Evolutionary conservation across 2,888 invertebrate species (phyloP).

Genomic region (Octonoba sinensis): DNA sequence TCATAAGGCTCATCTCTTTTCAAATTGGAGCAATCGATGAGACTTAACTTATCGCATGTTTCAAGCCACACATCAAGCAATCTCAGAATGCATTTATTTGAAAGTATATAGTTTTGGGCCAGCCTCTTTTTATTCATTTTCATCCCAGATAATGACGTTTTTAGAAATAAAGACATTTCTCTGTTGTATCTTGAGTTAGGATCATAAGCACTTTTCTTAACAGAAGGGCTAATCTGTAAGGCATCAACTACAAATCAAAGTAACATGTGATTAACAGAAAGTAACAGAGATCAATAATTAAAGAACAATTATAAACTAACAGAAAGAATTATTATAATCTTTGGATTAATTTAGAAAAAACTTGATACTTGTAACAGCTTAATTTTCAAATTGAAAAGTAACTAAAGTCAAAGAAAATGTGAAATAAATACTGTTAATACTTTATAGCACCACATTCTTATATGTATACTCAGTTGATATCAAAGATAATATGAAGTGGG

Average conservation of each 20-base stretch:
- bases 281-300: neutral
- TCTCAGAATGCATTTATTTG: conserved; percentile 38
- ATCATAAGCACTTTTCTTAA: conserved; percentile 29
- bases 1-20: conserved; percentile 32
- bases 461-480: too few species aligned
- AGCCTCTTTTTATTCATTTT: conserved; percentile 16
- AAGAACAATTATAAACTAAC: too few species aligned
- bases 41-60: conserved; percentile 22
- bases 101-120: conserved; percentile 23
- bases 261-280: neutral
- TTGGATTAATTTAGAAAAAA: too few species aligned
- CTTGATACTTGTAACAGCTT: too few species aligned
- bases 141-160: neutral
- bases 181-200: conserved; percentile 30
- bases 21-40: conserved; percentile 1
- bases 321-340: too few species aligned
- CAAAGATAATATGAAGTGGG: too few species aligned
- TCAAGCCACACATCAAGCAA: conserved; percentile 36
- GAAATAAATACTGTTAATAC: too few species aligned
- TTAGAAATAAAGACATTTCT: conserved; percentile 22
- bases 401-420: too few species aligned
- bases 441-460: too few species aligned
- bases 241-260: conserved; percentile 39
- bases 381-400: too few species aligned
- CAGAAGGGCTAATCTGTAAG: conserved; percentile 5